Evolutionary conservation across 2,888 invertebrate genomes (phyloP).

Genomic region (Plagiodera versicolora): DNA sequence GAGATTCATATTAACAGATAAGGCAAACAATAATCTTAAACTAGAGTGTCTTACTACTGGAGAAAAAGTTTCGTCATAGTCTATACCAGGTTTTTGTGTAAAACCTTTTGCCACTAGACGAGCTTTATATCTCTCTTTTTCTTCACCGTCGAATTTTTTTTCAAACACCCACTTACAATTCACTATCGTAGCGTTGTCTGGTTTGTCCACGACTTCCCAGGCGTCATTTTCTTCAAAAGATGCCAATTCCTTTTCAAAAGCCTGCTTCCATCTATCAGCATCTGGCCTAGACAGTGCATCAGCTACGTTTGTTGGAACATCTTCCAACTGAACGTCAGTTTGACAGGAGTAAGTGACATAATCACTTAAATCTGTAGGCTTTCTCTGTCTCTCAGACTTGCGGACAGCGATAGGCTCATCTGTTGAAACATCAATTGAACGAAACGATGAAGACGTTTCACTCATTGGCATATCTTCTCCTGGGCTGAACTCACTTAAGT

Average conservation of each 20-base stretch:
- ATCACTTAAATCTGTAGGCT: background rate
- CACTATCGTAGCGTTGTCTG: constrained; percentile 9
- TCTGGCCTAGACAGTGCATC: constrained; percentile 4
- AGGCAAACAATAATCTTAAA: constrained; percentile 4
- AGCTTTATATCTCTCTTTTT: constrained; percentile 4
- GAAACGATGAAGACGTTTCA: background rate
- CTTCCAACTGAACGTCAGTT: background rate
- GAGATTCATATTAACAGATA: constrained; percentile 3
- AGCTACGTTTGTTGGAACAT: constrained; percentile 2
- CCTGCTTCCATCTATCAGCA: constrained; percentile 2
- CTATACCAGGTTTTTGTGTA: constrained; percentile 7
- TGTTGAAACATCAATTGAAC: background rate
- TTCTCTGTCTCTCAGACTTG: background rate
- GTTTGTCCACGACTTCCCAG: constrained; percentile 9
- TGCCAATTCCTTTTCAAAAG: constrained; percentile 2
- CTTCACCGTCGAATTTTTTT: constrained; percentile 13
- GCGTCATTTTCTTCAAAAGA: constrained; percentile 11
- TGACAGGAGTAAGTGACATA: constrained; percentile 7
- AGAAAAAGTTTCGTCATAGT: constrained; percentile 10
- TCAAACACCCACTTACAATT: constrained; percentile 14
- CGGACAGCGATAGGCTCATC: background rate
- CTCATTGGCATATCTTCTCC: background rate
- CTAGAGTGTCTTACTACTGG: constrained; percentile 4
- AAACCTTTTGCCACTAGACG: constrained; percentile 23
- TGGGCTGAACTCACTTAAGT: background rate